Conservation (phyloP, 2,113 vertebrate genomes). For the Rhombomys opimus region DNA sequence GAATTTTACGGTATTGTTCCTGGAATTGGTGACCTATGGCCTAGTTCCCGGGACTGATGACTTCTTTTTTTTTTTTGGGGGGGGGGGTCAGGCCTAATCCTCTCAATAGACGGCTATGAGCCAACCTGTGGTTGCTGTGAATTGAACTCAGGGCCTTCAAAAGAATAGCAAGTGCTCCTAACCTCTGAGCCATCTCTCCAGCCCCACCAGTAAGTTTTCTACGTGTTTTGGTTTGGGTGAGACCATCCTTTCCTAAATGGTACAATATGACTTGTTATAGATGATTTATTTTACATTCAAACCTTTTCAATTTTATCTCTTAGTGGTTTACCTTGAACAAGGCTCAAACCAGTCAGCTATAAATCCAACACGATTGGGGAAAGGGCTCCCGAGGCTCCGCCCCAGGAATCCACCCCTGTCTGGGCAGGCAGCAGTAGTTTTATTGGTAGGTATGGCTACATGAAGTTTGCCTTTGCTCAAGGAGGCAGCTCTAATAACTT, state of each 20-base stretch:
- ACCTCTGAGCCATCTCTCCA: too few species aligned
- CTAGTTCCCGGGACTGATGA: too few species aligned
- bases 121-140: too few species aligned
- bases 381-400: background rate
- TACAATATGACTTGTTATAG: background rate
- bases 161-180: too few species aligned
- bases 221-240: background rate
- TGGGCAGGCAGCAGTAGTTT: background rate
- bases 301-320: background rate
- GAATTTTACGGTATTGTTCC: too few species aligned
- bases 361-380: background rate
- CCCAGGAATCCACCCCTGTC: background rate
- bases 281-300: background rate
- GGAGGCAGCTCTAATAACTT: background rate
- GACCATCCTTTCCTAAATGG: background rate
- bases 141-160: too few species aligned
- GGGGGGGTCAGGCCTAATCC: too few species aligned
- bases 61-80: too few species aligned
- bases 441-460: background rate
- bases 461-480: background rate
- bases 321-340: background rate
- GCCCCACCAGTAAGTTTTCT: background rate
- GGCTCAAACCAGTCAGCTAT: background rate
- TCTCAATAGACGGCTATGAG: too few species aligned
- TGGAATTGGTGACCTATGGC: too few species aligned